These are phyloP conservation scores for Aricia agestis DNA, from an alignment of 1,140 invertebrate species.

Conservation along the genomic window DNA sequence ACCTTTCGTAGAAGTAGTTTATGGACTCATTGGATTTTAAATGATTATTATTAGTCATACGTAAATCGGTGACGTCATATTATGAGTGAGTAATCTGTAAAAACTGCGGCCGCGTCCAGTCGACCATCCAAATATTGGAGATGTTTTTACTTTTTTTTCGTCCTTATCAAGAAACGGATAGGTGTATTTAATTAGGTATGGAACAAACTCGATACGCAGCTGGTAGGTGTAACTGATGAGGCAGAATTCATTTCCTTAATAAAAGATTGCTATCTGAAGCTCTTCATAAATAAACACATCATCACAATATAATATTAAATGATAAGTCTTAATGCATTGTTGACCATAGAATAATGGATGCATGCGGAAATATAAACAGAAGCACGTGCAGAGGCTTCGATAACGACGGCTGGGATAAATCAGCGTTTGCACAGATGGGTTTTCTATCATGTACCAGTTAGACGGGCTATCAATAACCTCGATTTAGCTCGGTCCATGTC, in stretches of 20 bases:
- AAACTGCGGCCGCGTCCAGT: slow-evolving; percentile 36
- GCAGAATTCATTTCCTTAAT: neutral
- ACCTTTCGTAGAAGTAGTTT: slow-evolving; percentile 40
- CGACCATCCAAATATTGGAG: slow-evolving; percentile 8
- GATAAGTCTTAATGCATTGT: neutral
- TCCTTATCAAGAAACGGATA: neutral
- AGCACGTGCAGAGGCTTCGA: slow-evolving; percentile 6
- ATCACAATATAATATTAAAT: neutral
- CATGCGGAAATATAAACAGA: slow-evolving; percentile 13
- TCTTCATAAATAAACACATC: neutral
- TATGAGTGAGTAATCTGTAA: slow-evolving; percentile 49
- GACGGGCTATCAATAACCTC: slow-evolving; percentile 13
- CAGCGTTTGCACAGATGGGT: slow-evolving; percentile 5
- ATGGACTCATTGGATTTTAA: slow-evolving; percentile 46
- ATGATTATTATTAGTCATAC: slow-evolving; percentile 55
- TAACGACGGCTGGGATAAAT: slow-evolving; percentile 7
- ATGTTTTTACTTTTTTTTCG: slow-evolving; percentile 3
- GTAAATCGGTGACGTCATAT: slow-evolving; percentile 59
- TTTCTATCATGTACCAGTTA: slow-evolving; percentile 11
- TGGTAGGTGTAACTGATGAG: neutral
- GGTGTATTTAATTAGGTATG: neutral
- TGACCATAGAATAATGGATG: slow-evolving; percentile 4
- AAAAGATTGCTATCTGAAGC: neutral
- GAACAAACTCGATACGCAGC: neutral
- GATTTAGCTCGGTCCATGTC: slow-evolving; percentile 14